Conservation (phyloP, 2,113 vertebrate species). For the Tympanuchus pallidicinctus region DNA sequence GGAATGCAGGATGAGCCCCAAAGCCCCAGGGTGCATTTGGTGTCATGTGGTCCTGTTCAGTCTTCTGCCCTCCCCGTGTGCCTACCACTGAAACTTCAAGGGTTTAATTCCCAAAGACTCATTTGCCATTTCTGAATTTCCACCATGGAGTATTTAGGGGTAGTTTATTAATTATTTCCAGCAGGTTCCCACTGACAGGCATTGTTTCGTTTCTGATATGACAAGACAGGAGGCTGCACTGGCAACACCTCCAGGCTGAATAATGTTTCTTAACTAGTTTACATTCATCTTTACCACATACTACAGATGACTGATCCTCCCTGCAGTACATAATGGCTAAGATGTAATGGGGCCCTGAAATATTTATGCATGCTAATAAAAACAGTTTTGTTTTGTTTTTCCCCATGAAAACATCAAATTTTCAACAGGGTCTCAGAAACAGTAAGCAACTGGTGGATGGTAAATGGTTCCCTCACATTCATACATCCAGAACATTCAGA, state of each 20-base stretch:
- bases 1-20: no score
- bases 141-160: not conserved
- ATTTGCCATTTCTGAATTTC: not conserved
- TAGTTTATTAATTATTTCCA: not conserved
- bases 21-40: not conserved
- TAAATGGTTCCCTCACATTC: constrained; percentile 13
- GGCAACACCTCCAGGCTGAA: constrained; percentile 66
- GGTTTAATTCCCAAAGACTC: not conserved
- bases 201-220: constrained; percentile 36
- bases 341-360: constrained; percentile 22
- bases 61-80: not conserved
- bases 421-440: constrained; percentile 35
- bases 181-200: constrained; percentile 19
- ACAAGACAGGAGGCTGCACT: constrained; percentile 48
- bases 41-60: not conserved
- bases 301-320: not conserved
- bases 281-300: not conserved
- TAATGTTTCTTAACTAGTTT: constrained; percentile 53
- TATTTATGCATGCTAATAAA: constrained; percentile 50
- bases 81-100: not conserved
- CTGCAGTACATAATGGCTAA: not conserved
- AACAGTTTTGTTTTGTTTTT: not conserved
- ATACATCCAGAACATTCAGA: not conserved
- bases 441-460: constrained; percentile 20
- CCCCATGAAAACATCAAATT: constrained; percentile 23